These are phyloP conservation scores for Colinus virginianus DNA, from an alignment of 2,113 vertebrate species.

Conservation along the genomic window DNA sequence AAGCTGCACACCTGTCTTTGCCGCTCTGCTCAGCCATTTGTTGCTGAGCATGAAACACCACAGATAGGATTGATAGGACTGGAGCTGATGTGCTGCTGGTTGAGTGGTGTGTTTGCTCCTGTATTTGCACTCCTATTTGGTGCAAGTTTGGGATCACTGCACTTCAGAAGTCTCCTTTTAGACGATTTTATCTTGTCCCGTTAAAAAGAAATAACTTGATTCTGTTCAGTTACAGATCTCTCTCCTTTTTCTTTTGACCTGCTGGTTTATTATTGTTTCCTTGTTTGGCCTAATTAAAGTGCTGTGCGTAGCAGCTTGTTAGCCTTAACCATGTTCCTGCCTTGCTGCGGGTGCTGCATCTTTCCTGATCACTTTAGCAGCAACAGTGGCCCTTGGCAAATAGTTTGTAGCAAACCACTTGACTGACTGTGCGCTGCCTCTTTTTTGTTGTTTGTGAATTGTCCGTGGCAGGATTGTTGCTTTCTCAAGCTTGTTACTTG, in stretches of 20 bases:
- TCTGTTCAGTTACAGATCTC: neutral
- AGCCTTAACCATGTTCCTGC: neutral
- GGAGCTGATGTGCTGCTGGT: neutral
- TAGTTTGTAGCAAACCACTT: conserved; percentile 50
- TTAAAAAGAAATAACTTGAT: conserved; percentile 8
- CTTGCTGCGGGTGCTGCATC: neutral
- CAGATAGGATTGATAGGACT: neutral
- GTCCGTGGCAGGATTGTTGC: neutral
- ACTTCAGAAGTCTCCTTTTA: conserved; percentile 3
- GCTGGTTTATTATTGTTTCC: conserved; percentile 45
- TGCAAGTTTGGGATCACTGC: neutral
- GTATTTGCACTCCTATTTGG: neutral
- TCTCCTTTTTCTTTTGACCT: neutral
- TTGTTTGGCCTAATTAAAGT: conserved; percentile 67
- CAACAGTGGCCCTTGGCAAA: conserved; percentile 40
- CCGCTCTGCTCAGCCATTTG: conserved; percentile 30
- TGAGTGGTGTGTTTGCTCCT: neutral
- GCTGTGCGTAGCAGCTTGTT: conserved; percentile 61
- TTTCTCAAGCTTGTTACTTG: neutral
- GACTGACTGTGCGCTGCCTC: neutral
- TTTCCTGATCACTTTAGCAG: conserved; percentile 7
- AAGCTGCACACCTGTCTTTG: conserved; percentile 40
- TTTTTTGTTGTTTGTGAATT: neutral
- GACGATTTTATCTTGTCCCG: neutral
- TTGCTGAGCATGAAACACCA: neutral